A percentile compares a stretch with the other conserved stretches of the same genome.
These are phyloP conservation scores for Trididemnum nubilum DNA, from an alignment of 23 tunicate species.

Conservation along the genomic window DNA sequence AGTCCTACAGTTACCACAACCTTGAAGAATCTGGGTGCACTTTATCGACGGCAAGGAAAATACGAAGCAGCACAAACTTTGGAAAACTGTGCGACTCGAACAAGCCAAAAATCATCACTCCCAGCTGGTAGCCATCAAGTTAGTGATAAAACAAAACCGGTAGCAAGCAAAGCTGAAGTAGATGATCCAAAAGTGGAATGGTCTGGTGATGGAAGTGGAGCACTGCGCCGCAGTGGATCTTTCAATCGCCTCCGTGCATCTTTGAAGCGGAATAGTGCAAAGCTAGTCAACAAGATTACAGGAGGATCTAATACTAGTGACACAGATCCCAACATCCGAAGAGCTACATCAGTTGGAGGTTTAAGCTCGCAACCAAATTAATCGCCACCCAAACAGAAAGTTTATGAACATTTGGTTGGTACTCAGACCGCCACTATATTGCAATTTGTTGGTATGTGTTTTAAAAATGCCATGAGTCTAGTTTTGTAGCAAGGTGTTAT, in stretches of 20 bases:
- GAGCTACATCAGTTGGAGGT: constrained; percentile 85
- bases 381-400: not conserved
- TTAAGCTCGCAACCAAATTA: constrained; percentile 50
- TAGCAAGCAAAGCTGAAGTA: constrained; percentile 29
- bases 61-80: constrained; percentile 96
- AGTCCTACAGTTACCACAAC: constrained; percentile 95
- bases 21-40: constrained; percentile 85
- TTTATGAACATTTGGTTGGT: no score
- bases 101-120: constrained; percentile 43
- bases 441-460: no score
- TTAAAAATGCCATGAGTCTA: no score
- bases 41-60: constrained; percentile 93
- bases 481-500: no score
- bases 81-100: constrained; percentile 86
- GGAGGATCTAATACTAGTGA: constrained; percentile 46
- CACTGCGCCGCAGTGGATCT: constrained; percentile 86
- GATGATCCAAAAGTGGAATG: constrained; percentile 77
- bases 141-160: constrained; percentile 39
- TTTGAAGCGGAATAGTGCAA: constrained; percentile 75
- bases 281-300: constrained; percentile 83
- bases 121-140: constrained; percentile 20
- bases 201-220: constrained; percentile 93
- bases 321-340: constrained; percentile 45
- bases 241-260: constrained; percentile 88
- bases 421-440: no score